Conservation (phyloP, 2,888 invertebrate genomes). For the Diaperis boleti region DNA sequence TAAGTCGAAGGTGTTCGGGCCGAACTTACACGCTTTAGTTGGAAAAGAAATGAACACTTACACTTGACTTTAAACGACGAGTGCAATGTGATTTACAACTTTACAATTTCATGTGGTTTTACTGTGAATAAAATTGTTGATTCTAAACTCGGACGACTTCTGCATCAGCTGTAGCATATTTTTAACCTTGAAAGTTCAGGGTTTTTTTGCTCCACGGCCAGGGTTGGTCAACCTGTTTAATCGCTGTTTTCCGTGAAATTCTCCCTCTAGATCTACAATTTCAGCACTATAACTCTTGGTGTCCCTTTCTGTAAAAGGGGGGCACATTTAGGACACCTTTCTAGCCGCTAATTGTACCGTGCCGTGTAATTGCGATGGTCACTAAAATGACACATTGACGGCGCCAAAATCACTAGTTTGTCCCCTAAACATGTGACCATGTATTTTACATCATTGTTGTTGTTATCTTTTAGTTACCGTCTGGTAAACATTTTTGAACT, state of each 20-base stretch:
- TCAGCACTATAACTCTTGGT: too few relatives aligned
- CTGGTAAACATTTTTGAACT: conserved; percentile 20
- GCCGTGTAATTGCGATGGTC: background rate
- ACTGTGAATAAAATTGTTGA: conserved; percentile 32
- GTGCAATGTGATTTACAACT: conserved; percentile 20
- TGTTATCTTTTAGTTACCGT: conserved; percentile 18
- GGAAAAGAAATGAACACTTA: conserved; percentile 27
- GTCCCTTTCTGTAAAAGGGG: too few relatives aligned
- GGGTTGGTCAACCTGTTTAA: conserved; percentile 33
- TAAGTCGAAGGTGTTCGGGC: too few relatives aligned
- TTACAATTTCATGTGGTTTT: conserved; percentile 41
- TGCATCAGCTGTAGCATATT: conserved; percentile 54
- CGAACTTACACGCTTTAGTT: too few relatives aligned
- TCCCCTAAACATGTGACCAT: conserved; percentile 23
- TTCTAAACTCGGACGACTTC: conserved; percentile 44
- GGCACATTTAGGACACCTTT: too few relatives aligned
- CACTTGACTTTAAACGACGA: conserved; percentile 24
- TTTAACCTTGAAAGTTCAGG: conserved; percentile 53
- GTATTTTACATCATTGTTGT: background rate
- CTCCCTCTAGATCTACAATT: too few relatives aligned
- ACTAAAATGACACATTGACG: background rate
- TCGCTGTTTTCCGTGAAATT: too few relatives aligned
- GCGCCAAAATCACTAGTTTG: conserved; percentile 4
- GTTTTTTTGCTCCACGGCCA: conserved; percentile 24
- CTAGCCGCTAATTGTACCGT: too few relatives aligned